Evolutionary conservation across 2,113 vertebrate species (phyloP).

Genomic region (Piaya cayana): DNA sequence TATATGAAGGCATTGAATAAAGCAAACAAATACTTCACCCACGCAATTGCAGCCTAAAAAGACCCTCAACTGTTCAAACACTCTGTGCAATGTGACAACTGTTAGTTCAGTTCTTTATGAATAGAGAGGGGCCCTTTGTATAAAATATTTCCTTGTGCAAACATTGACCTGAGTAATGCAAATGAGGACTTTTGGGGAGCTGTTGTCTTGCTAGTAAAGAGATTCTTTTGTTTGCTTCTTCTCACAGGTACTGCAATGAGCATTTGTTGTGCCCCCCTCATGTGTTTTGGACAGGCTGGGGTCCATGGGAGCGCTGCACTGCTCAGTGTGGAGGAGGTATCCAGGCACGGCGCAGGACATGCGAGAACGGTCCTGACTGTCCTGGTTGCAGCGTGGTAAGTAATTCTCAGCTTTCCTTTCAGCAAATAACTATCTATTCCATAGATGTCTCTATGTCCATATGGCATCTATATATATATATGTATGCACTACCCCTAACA

Average conservation of each 20-base stretch:
- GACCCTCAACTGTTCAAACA: neutral
- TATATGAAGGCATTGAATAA: neutral
- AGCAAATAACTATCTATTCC: neutral
- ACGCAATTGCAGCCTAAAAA: neutral
- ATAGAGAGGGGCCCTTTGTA: neutral
- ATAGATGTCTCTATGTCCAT: neutral
- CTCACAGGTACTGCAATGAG: slow-evolving; percentile 93
- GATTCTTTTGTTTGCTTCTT: neutral
- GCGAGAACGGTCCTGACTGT: slow-evolving; percentile 94
- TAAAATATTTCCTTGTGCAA: slow-evolving; percentile 23
- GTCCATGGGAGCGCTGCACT: slow-evolving; percentile 94
- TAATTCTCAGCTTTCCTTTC: neutral
- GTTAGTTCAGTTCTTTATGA: neutral
- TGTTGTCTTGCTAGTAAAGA: neutral
- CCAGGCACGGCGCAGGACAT: slow-evolving; percentile 89
- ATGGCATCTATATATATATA: neutral
- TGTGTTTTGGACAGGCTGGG: slow-evolving; percentile 96
- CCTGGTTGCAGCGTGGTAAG: slow-evolving; percentile 90
- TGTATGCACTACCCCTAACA: rapidly evolving
- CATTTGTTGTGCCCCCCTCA: slow-evolving; percentile 93
- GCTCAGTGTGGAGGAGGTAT: slow-evolving; percentile 93
- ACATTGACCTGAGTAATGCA: neutral
- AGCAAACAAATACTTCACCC: neutral
- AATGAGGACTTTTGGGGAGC: neutral
- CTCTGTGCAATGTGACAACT: neutral